phyloP scores from a whole-genome alignment of 53 echinoderm and acorn worm species.

The Arbacia lixula region DNA sequence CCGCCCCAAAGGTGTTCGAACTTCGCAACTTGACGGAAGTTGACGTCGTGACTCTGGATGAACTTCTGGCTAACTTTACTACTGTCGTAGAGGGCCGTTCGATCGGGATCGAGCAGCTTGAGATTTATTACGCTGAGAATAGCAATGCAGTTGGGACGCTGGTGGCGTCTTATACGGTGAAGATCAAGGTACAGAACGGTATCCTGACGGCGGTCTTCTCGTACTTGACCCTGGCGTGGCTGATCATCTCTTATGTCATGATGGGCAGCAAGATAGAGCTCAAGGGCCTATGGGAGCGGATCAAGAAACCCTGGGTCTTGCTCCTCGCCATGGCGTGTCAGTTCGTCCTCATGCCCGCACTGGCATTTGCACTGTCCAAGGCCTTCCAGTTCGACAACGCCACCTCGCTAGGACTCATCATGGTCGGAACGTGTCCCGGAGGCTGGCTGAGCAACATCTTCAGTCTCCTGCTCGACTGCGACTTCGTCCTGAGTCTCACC shows the following conservation, averaged over 20 bases:
- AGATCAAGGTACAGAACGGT: constrained; percentile 41
- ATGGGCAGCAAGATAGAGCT: constrained; percentile 76
- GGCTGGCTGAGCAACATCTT: constrained; percentile 85
- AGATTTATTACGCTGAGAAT: constrained; percentile 2
- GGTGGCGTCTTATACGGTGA: constrained; percentile 37
- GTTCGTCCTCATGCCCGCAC: constrained; percentile 79
- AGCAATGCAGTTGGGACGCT: background rate
- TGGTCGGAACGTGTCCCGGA: constrained; percentile 78
- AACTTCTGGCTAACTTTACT: background rate
- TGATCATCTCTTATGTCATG: constrained; percentile 73
- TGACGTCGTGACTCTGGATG: background rate
- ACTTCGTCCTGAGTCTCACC: constrained; percentile 77
- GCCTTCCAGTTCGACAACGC: constrained; percentile 62
- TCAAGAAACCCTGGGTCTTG: constrained; percentile 64
- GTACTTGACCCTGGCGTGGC: constrained; percentile 67
- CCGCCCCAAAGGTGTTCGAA: constrained; percentile 9
- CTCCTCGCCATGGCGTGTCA: constrained; percentile 76
- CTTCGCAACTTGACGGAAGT: background rate
- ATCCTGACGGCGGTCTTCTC: constrained; percentile 60
- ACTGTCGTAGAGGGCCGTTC: constrained; percentile 22
- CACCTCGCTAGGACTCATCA: constrained; percentile 68
- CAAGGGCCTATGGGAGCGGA: constrained; percentile 54
- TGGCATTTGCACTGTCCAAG: constrained; percentile 67
- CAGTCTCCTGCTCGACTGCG: constrained; percentile 75
- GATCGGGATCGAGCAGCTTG: constrained; percentile 3